Base-by-base conservation (phyloP, 2,888 invertebrate species). In the Himalopsyche tibetana region DNA sequence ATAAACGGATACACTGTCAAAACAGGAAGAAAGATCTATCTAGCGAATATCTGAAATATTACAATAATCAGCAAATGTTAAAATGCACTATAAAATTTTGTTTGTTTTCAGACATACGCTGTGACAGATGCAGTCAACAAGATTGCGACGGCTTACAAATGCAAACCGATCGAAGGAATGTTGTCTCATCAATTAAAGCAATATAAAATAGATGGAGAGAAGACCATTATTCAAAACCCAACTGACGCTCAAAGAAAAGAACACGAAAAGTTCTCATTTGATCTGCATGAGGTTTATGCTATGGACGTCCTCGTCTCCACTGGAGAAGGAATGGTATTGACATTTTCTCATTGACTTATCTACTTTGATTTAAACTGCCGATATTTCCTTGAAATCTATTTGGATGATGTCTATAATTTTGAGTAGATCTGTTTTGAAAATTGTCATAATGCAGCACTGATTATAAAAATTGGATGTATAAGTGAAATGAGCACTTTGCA, bases 111-210 rank as follows among this genome's bases (percentile, higher is more conserved):
- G 97, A 98, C 98, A 88, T 97, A 97, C 91, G 95, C 95, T 88
- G 96, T 99, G 89, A 99, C 99, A 85, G 97, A 98, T 90, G 96
- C 96, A 79, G 97, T 99, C 87, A 98, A 98, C 92, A 98, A 98
- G 93, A 96, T 98, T 89, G 96, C 98, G 89, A 97, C 98, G 89
- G 95, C 96, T 82, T 99, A 95, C 93, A 97, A 98, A 90, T 99
- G 99, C 92, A 99, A 99, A 92, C 99, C 99, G 42, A 96, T 99
- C 83, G 99, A 99, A 93, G 99, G 98, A 89, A 97, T 97, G 97
- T 93, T 98, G 84, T 97, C 97, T 90, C 99, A 99, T 92, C 98
- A 99, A 91, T 93, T 99, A 89, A 98, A 99, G 92, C 98, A 98
- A 91, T 97, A 97, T 92, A 96, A 97, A 91, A 99, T 99, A 91